A percentile compares a stretch with the other conserved stretches of the same genome.
phyloP scores from a whole-genome alignment of 2,888 invertebrate genomes.

The Eilema depressum region DNA sequence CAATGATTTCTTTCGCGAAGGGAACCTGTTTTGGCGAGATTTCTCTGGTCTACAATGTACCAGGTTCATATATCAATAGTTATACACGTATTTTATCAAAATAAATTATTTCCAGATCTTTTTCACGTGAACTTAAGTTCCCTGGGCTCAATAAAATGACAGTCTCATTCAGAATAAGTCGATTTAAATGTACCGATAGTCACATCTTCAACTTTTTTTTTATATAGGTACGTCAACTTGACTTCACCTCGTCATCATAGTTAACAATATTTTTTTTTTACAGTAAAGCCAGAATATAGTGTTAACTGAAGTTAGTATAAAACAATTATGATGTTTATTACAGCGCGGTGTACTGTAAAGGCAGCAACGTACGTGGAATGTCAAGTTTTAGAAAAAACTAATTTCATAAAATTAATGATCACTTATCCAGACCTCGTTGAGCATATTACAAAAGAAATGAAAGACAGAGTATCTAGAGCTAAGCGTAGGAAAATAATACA shows the following conservation, averaged over 20 bases:
- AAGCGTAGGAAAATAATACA: conserved; percentile 60
- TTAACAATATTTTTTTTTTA: not conserved
- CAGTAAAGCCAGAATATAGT: not conserved
- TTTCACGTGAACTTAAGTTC: not conserved
- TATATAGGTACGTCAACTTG: too few species aligned
- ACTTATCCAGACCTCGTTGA: conserved; percentile 79
- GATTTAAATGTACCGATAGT: too few species aligned
- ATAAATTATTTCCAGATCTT: not conserved
- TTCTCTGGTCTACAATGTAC: conserved; percentile 80
- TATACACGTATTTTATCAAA: not conserved
- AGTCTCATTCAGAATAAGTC: not conserved
- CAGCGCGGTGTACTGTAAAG: conserved; percentile 83
- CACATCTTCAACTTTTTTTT: too few species aligned
- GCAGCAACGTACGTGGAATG: conserved; percentile 85
- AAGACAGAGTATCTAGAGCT: conserved; percentile 67
- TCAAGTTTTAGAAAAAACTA: conserved; percentile 82
- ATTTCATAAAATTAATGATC: conserved; percentile 81
- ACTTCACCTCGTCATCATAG: too few species aligned
- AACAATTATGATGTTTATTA: conserved; percentile 32
- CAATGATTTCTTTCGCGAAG: conserved; percentile 83
- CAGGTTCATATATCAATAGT: conserved; percentile 58
- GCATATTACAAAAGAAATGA: conserved; percentile 69
- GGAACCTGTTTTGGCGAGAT: conserved; percentile 86
- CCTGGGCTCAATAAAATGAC: not conserved
- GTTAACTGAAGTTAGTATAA: not conserved